These are phyloP conservation scores for Uromys caudimaculatus DNA, from an alignment of 2,797 vertebrate genomes.

Conservation along the genomic window DNA sequence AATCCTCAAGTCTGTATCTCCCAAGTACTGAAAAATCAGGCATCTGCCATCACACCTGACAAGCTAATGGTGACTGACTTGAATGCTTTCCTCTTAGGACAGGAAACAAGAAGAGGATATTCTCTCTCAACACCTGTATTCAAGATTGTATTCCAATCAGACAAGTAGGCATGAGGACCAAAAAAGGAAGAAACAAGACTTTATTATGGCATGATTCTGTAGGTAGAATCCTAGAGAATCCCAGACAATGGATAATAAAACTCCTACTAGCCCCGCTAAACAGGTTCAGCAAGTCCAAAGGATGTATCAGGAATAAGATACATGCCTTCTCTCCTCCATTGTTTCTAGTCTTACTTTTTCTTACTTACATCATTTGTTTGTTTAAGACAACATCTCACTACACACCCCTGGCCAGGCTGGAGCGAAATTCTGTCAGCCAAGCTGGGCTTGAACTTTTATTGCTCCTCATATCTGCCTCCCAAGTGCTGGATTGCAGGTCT, in stretches of 20 bases:
- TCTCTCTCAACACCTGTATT: not conserved
- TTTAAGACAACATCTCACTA: not conserved
- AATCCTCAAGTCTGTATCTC: not conserved
- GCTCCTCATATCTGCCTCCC: not conserved
- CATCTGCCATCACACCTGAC: not conserved
- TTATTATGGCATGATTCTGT: not conserved
- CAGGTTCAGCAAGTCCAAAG: not conserved
- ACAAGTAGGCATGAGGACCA: not conserved
- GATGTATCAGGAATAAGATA: not conserved
- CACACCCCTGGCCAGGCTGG: not conserved
- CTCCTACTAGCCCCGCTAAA: not conserved
- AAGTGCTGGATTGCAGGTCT: not conserved
- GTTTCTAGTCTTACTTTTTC: not conserved
- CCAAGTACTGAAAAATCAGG: too few species aligned
- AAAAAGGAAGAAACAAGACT: constrained; percentile 26
- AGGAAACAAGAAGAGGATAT: constrained; percentile 15
- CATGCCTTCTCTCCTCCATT: not conserved
- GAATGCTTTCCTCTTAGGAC: not conserved
- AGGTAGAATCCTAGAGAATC: not conserved
- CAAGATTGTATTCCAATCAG: not conserved
- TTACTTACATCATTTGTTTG: not conserved
- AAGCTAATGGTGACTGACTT: not conserved
- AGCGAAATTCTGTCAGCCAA: not conserved
- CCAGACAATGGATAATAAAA: not conserved
- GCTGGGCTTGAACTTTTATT: not conserved